Evolutionary conservation across 2,113 vertebrate species (phyloP).

Genomic region (Corythornis cristatus): DNA sequence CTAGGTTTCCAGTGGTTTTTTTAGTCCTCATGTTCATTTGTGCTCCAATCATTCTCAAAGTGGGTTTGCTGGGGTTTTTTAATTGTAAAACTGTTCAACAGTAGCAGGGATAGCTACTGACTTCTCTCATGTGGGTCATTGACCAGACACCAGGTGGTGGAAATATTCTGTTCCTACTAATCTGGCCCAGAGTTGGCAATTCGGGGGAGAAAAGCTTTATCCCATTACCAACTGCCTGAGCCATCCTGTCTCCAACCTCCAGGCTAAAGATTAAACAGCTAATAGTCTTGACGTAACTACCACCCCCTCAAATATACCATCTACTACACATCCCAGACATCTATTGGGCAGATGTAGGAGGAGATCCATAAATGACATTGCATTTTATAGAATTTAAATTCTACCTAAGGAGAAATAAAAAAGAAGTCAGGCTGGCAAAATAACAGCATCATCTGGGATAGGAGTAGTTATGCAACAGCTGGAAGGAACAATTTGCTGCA

Average conservation of each 20-base stretch:
- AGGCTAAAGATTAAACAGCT: slow-evolving; percentile 39
- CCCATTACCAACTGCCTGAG: slow-evolving; percentile 55
- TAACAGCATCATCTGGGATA: neutral
- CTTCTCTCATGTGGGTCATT: slow-evolving; percentile 41
- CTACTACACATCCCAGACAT: neutral
- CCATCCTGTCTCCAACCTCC: slow-evolving; percentile 6
- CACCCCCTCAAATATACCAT: neutral
- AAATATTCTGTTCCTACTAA: slow-evolving; percentile 50
- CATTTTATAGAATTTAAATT: neutral
- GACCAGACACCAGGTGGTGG: slow-evolving; percentile 65
- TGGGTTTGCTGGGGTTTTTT: neutral
- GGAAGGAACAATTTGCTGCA: neutral
- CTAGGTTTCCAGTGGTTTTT: neutral
- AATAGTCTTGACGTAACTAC: slow-evolving; percentile 18
- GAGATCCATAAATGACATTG: neutral
- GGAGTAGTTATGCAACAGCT: neutral
- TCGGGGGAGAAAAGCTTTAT: slow-evolving; percentile 56
- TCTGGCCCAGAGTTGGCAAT: slow-evolving; percentile 36
- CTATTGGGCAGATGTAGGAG: neutral
- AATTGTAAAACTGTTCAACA: neutral
- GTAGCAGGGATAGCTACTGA: neutral
- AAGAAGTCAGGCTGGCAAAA: neutral
- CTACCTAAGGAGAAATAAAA: neutral
- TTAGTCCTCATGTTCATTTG: neutral
- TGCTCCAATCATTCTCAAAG: neutral